Evolutionary conservation across 1,140 invertebrate genomes (phyloP), one percentile per base, ranked within the genome.

Genomic region (Megathymus violae): DNA sequence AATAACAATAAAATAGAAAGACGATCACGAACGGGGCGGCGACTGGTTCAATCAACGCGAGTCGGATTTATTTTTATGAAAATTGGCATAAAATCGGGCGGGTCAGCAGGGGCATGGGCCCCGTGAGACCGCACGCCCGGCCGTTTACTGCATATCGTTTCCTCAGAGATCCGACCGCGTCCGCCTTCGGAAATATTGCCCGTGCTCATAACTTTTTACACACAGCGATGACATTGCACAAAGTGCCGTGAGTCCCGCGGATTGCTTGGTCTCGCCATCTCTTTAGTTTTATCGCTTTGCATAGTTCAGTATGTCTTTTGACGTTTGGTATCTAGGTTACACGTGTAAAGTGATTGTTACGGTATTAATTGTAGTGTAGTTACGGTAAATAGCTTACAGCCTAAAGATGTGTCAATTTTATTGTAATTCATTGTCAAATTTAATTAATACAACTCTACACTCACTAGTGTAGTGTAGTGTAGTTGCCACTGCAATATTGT

Each of bases 41-140:
- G 86, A 89, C 82, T 85, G 85, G 86, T 89, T 91, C 88, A 91
- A 91, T 89, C 88, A 91, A 81, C 81, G 71, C 71, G 80, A 82
- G 72, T 83, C 88, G 84, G 88, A 90, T 90, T 90, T 90, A 90
- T 90, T 90, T 90, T 90, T 90, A 90, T 90, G 88, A 90, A 90
- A 90, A 90, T 90, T 90, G 86, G 88, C 85, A 89, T 90, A 88
- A 88, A 90, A 80, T 81, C 85, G 83, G 71, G 74, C 74, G 86
- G 88, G 85, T 88, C 85, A 87, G 76, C 74, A 72, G 65, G 76
- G 72, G 68, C 76, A 82, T 71, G 75, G 83, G 80, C 78, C 86
- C 86, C 85, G 78, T 76, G 86, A 85, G 86, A 87, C 86, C 83
- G 76, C 79, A 85, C 87, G 88, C 86, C 86, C 83, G 83, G 63